Percentiles rank a stretch among this genome's conserved stretches.
phyloP scores from a whole-genome alignment of 2,888 invertebrate genomes.

The Trichogramma dendrolimi region DNA sequence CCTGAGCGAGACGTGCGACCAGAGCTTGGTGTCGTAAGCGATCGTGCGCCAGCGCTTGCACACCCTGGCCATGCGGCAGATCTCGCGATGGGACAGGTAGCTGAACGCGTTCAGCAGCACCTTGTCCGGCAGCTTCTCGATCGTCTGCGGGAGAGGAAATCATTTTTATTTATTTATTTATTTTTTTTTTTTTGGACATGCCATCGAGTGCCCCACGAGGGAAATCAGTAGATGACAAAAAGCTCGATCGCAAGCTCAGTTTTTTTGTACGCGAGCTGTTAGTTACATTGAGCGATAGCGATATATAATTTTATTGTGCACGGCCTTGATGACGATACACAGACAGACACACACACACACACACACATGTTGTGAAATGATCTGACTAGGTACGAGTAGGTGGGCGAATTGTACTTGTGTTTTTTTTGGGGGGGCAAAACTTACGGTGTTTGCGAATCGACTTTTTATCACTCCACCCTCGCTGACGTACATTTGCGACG shows the following conservation, averaged over 20 bases:
- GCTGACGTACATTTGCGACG: constrained; percentile 77
- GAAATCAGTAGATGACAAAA: background rate
- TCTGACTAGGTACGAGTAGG: background rate
- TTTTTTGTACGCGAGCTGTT: background rate
- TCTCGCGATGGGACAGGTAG: constrained; percentile 88
- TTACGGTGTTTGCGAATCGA: constrained; percentile 82
- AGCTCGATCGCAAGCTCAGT: background rate
- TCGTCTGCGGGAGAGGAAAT: constrained; percentile 62
- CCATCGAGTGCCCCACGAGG: background rate
- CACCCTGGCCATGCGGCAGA: constrained; percentile 88
- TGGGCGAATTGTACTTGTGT: background rate
- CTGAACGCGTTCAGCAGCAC: constrained; percentile 90
- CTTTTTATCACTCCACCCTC: constrained; percentile 76
- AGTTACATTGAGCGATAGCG: background rate
- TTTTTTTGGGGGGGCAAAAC: constrained; percentile 30
- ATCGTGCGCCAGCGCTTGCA: constrained; percentile 95
- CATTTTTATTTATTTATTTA: background rate
- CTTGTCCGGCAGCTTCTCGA: constrained; percentile 96
- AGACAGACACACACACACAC: background rate
- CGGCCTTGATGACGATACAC: background rate
- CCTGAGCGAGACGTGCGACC: constrained; percentile 92
- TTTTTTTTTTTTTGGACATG: background rate
- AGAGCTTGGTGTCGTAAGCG: constrained; percentile 90
- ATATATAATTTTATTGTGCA: background rate
- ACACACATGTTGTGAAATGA: background rate